A percentile compares a stretch with the other conserved stretches of the same genome.
Conservation (phyloP, 2,113 vertebrate species). For the Aegypius monachus region DNA sequence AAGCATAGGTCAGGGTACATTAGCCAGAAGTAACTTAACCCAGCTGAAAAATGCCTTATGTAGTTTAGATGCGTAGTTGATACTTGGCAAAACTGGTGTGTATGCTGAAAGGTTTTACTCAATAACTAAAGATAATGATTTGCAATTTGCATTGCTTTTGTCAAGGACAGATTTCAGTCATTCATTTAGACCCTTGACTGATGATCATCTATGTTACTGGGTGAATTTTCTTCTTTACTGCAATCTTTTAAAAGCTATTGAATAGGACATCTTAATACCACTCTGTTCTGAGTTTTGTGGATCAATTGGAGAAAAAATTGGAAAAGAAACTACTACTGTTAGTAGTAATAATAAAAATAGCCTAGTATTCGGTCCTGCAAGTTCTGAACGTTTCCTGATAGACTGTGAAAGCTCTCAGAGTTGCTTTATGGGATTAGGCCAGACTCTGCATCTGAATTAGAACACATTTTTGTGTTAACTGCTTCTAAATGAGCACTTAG, state of each 20-base stretch:
- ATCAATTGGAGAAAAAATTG: background rate
- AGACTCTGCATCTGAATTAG: background rate
- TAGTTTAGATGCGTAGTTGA: background rate
- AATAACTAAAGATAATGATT: background rate
- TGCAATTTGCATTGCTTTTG: background rate
- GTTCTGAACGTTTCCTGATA: background rate
- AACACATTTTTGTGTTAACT: constrained; percentile 46
- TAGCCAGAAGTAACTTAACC: constrained; percentile 15
- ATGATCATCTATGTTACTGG: background rate
- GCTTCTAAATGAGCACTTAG: constrained; percentile 54
- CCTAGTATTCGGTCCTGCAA: background rate
- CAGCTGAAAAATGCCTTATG: background rate
- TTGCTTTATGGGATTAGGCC: constrained; percentile 2
- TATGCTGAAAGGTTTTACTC: background rate
- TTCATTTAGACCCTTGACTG: background rate
- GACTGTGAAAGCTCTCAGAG: background rate
- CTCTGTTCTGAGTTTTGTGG: background rate
- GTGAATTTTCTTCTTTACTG: background rate
- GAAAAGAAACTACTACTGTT: background rate
- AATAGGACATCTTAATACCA: background rate
- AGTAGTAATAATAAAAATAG: background rate
- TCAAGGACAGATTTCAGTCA: background rate
- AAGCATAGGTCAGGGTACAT: background rate
- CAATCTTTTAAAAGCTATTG: background rate
- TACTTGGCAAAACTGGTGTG: background rate